phyloP scores from a whole-genome alignment of 2,113 vertebrate species.

The Scortum barcoo region DNA sequence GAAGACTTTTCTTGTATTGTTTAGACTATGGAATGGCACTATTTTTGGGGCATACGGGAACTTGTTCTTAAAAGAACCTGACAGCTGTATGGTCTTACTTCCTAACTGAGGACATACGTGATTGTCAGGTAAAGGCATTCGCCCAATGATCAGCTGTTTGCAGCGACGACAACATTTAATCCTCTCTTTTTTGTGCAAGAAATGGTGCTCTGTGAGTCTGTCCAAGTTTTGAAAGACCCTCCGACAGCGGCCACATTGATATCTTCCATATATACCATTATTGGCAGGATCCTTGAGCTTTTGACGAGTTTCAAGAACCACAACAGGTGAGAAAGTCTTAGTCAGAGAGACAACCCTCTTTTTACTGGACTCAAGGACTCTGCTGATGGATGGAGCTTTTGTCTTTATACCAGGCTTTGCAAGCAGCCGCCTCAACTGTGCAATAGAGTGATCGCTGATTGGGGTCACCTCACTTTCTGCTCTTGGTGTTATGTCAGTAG shows the following conservation, averaged over 20 bases:
- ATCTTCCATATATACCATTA: constrained; percentile 70
- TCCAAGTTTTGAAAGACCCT: constrained; percentile 80
- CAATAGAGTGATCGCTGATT: constrained; percentile 60
- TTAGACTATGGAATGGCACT: constrained; percentile 63
- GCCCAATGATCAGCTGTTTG: constrained; percentile 82
- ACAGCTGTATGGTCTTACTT: constrained; percentile 27
- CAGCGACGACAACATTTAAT: constrained; percentile 84
- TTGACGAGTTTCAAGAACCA: constrained; percentile 85
- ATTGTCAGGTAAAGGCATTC: constrained; percentile 75
- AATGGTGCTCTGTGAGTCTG: constrained; percentile 83
- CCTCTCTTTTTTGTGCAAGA: constrained; percentile 84
- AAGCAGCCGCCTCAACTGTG: constrained; percentile 72
- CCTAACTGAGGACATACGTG: constrained; percentile 74
- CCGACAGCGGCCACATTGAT: constrained; percentile 84
- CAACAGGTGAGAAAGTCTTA: constrained; percentile 84
- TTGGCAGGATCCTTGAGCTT: constrained; percentile 74
- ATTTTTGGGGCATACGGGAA: constrained; percentile 49
- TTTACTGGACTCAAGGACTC: constrained; percentile 72
- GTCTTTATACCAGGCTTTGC: constrained; percentile 67
- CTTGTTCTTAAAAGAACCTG: constrained; percentile 48
- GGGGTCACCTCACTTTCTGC: constrained; percentile 15
- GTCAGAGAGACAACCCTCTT: constrained; percentile 78
- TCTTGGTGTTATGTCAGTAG: constrained; percentile 66
- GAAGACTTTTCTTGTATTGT: constrained; percentile 72
- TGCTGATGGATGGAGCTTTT: constrained; percentile 71